Percentiles rank a stretch among this genome's conserved stretches.
Evolutionary conservation across 2,113 vertebrate species (phyloP).

Genomic region (Hydrochoerus hydrochaeris): DNA sequence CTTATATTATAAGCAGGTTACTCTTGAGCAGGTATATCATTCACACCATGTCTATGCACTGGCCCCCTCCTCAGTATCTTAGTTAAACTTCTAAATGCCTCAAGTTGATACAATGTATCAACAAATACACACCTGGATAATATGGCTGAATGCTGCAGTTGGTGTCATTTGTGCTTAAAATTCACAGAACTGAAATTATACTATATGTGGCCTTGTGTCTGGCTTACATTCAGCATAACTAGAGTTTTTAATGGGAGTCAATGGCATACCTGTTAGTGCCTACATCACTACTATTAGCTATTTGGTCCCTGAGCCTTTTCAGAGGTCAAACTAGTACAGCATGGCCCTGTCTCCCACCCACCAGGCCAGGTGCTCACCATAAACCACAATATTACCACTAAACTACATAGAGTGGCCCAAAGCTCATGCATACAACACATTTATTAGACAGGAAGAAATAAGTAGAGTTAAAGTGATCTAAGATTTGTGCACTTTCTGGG

Average conservation of each 20-base stretch:
- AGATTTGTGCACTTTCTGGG: neutral
- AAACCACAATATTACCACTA: neutral
- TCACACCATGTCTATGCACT: neutral
- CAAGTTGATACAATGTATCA: neutral
- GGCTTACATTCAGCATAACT: neutral
- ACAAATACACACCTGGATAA: neutral
- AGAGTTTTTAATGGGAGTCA: neutral
- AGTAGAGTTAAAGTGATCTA: neutral
- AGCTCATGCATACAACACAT: neutral
- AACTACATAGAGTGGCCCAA: neutral
- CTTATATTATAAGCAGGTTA: neutral
- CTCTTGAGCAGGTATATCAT: neutral
- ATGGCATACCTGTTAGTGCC: rapidly evolving
- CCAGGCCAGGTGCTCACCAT: neutral
- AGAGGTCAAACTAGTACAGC: neutral
- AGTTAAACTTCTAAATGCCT: neutral
- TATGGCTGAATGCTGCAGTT: neutral
- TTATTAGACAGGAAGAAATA: neutral
- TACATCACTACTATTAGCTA: rapidly evolving
- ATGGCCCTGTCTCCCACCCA: neutral
- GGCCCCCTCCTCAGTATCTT: neutral
- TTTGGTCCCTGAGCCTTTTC: neutral
- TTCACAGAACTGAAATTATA: neutral
- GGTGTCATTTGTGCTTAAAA: slow-evolving; percentile 3
- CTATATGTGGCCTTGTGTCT: neutral